Base-by-base conservation (phyloP, 1,140 invertebrate species). In the Hirudo medicinalis region DNA sequence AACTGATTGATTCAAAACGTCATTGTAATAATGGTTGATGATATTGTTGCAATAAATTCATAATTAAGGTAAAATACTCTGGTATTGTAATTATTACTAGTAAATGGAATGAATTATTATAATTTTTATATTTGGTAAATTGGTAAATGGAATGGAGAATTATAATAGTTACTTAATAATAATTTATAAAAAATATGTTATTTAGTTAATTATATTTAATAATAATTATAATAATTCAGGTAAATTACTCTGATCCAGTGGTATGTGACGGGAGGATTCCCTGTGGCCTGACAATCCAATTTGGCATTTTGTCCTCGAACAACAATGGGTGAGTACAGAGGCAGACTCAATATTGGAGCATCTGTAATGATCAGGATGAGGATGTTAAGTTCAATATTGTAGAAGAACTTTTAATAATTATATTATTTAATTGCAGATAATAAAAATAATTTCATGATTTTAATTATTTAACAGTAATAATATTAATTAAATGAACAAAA, bases 191-290 rank as follows among this genome's bases (percentile, higher is more conserved):
- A 6, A 6, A 49, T 15, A 49, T 15, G 43, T 8, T 49, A 49
- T 15, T 49, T 5, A 49, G 1, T 8, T 17, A 49, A 49, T 49
- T 49, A 49, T 36, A 36, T 3, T 36, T 6, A 36, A 63, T 11
- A 13, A 63, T 19, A 22, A 19, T 63, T 13, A 63, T 8, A 22
- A 63, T 22, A 22, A 63, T 19, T 32, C 8, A 25, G 11, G 9
- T 32, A 49, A 9, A 25, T 32, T 27, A 73, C 72, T 69, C 63
- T 71, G 55, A 70, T 71, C 72, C 72, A 73, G 54, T 71, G 40
- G 36, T 73, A 73, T 11, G 32, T 63, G 15, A 71, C 69, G 2
- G 27, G 69, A 0, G 72, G 72, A 60, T 73, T 70, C 15, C 69
- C 68, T 11, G 53, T 2, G 9, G 69, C 72, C 29, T 36, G 36